Percentiles rank a stretch among this genome's conserved stretches.
These are phyloP conservation scores for Heliconius congener DNA, from an alignment of 1,140 invertebrate genomes.

Conservation along the genomic window DNA sequence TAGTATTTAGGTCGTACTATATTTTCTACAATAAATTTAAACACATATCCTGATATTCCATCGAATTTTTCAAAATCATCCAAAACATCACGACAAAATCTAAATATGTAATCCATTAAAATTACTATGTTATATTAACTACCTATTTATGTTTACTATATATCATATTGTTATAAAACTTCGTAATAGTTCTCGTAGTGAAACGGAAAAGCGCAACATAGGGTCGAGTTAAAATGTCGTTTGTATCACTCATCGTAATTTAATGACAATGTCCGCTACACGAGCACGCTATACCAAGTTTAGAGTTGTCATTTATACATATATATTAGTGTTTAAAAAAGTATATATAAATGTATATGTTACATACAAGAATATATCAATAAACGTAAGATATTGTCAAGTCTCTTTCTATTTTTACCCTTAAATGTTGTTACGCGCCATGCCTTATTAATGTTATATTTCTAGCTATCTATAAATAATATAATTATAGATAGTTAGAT, in stretches of 20 bases:
- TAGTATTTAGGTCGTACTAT: background rate
- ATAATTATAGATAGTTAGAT: background rate
- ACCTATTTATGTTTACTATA: background rate
- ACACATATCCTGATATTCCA: background rate
- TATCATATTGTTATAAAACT: conserved; percentile 12
- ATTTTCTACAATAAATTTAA: background rate
- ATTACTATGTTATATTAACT: background rate
- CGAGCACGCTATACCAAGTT: conserved; percentile 19
- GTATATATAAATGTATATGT: background rate
- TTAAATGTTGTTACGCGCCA: too few species aligned
- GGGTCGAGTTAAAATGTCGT: conserved; percentile 41
- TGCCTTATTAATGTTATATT: too few species aligned
- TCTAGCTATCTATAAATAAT: background rate
- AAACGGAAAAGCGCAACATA: conserved; percentile 31
- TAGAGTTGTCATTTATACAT: conserved; percentile 5
- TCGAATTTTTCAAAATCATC: background rate
- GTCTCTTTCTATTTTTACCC: too few species aligned
- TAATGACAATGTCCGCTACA: conserved; percentile 32
- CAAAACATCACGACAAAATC: too few species aligned
- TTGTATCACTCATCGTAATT: conserved; percentile 42
- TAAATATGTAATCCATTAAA: background rate
- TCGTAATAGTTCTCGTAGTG: conserved; percentile 21
- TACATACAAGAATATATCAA: background rate
- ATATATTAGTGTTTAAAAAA: background rate
- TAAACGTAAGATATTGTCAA: too few species aligned